These are phyloP conservation scores for Calidris pygmaea DNA, from an alignment of 2,113 vertebrate genomes.

Conservation along the genomic window DNA sequence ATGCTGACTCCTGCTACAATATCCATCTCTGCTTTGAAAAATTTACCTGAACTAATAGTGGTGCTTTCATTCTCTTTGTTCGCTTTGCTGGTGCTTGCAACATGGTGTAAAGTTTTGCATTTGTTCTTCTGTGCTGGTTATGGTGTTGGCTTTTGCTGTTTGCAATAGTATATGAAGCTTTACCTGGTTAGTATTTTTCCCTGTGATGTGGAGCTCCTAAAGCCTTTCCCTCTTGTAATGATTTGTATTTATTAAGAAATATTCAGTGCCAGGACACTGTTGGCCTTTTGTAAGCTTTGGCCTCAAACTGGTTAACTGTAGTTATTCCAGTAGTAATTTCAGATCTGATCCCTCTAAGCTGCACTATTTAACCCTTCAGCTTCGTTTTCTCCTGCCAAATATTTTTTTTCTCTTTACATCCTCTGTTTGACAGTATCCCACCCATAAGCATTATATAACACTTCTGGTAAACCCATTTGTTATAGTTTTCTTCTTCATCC, in stretches of 20 bases:
- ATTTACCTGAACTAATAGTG: not conserved
- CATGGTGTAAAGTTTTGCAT: not conserved
- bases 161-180: not conserved
- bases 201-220: not conserved
- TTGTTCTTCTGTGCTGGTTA: not conserved
- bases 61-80: not conserved
- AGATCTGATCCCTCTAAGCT: not conserved
- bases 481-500: not conserved
- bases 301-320: not conserved
- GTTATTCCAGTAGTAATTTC: not conserved
- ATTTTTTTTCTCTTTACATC: not conserved
- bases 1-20: not conserved
- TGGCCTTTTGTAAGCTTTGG: not conserved
- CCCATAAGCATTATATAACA: not conserved
- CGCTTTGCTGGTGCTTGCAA: not conserved
- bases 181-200: not conserved
- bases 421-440: not conserved
- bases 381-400: not conserved
- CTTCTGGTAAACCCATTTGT: not conserved
- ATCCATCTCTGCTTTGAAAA: not conserved
- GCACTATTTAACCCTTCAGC: not conserved
- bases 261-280: not conserved
- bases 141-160: not conserved
- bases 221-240: not conserved
- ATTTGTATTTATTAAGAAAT: not conserved